Evolutionary conservation across 2,797 vertebrate genomes (phyloP).

Genomic region (Leptatherina wallacei): DNA sequence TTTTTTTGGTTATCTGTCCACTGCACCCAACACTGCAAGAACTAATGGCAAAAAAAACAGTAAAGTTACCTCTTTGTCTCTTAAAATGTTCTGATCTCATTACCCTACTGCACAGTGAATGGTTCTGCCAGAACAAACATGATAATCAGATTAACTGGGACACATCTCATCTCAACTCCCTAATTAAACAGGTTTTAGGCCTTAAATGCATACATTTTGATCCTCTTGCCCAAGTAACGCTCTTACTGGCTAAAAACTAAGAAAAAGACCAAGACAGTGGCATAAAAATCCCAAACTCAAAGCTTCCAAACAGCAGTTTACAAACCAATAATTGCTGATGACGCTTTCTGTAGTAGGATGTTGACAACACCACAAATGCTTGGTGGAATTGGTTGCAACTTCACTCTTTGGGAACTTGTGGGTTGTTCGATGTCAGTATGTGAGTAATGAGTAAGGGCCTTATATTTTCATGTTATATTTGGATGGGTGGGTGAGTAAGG

Average conservation of each 20-base stretch:
- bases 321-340: background rate
- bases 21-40: background rate
- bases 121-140: background rate
- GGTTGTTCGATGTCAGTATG: slow-evolving; percentile 37
- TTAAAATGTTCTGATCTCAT: background rate
- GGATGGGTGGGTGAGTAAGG: slow-evolving; percentile 40
- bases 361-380: background rate
- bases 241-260: background rate
- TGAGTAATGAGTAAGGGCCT: slow-evolving; percentile 19
- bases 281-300: background rate
- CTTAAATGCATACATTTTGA: background rate
- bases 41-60: background rate
- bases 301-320: background rate
- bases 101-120: background rate
- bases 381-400: background rate
- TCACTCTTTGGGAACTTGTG: slow-evolving; percentile 20
- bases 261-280: background rate
- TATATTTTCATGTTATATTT: slow-evolving; percentile 46
- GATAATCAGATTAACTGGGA: background rate
- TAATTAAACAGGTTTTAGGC: background rate
- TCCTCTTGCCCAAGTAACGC: background rate
- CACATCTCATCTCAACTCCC: background rate
- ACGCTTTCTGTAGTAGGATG: background rate
- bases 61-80: background rate
- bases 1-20: background rate